These are phyloP conservation scores for Styela plicata DNA, from an alignment of 23 tunicate species.

Conservation along the genomic window DNA sequence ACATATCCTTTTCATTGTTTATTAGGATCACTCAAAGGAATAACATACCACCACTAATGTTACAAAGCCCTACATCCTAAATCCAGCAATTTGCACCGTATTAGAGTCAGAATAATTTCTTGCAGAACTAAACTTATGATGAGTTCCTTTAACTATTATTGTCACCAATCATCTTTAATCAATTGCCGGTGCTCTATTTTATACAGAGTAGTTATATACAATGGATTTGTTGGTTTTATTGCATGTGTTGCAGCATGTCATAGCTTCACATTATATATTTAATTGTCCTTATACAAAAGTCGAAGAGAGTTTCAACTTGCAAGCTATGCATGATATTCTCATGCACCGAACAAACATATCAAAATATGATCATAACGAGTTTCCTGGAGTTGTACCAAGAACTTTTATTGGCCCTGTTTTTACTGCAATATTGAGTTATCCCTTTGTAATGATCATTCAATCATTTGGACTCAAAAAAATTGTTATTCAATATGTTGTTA, in stretches of 20 bases:
- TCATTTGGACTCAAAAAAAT: constrained; percentile 22
- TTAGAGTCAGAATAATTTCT: no score
- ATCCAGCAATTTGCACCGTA: no score
- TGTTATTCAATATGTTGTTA: constrained; percentile 47
- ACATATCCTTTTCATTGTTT: no score
- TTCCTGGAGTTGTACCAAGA: constrained; percentile 97
- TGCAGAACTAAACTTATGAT: no score
- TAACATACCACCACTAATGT: no score
- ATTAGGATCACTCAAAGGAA: no score
- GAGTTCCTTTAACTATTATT: no score
- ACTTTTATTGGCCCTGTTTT: constrained; percentile 82
- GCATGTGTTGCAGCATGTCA: not conserved
- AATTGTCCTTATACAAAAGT: constrained; percentile 89
- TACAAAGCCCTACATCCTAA: no score
- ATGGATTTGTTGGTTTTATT: not conserved
- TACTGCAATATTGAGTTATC: constrained; percentile 34
- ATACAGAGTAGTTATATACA: not conserved
- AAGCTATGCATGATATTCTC: constrained; percentile 88
- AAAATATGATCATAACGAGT: constrained; percentile 73
- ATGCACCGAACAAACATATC: constrained; percentile 45
- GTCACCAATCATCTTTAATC: not conserved
- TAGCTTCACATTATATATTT: constrained; percentile 23
- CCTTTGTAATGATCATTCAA: constrained; percentile 17
- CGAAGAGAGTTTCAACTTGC: constrained; percentile 89
- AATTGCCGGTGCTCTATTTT: not conserved